Conservation (phyloP, 2,888 invertebrate genomes). For the Anagyrus pseudococci region DNA sequence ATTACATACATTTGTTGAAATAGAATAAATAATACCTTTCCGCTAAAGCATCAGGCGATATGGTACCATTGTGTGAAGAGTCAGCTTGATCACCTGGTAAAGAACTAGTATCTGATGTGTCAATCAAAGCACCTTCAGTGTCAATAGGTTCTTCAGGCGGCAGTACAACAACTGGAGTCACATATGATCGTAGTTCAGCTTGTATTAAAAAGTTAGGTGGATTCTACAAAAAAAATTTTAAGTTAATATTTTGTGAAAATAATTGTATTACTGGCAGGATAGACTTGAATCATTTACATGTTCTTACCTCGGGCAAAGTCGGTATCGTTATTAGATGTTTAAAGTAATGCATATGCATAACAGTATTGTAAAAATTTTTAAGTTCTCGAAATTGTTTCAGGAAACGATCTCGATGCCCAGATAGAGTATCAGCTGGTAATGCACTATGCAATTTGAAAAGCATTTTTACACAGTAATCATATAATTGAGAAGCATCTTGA, state of each 20-base stretch:
- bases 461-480: constrained; percentile 95
- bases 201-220: constrained; percentile 95
- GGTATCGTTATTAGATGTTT: constrained; percentile 94
- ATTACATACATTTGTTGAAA: not conserved
- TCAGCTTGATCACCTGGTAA: constrained; percentile 55
- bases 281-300: constrained; percentile 26
- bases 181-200: constrained; percentile 91
- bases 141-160: constrained; percentile 73
- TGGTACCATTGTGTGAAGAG: constrained; percentile 60
- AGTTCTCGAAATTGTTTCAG: constrained; percentile 86
- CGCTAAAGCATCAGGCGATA: constrained; percentile 63
- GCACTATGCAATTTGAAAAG: constrained; percentile 93
- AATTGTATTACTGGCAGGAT: constrained; percentile 8
- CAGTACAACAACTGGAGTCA: constrained; percentile 90
- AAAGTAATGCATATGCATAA: constrained; percentile 95
- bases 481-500: constrained; percentile 94
- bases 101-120: constrained; percentile 71
- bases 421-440: constrained; percentile 87
- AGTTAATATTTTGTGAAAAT: constrained; percentile 8
- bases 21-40: constrained; percentile 60
- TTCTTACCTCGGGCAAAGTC: constrained; percentile 79
- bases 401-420: constrained; percentile 91
- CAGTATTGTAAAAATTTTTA: constrained; percentile 91
- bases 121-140: constrained; percentile 70
- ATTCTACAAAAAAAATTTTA: constrained; percentile 61